A percentile compares a stretch with the other conserved stretches of the same genome.
Conservation (phyloP, 2,888 invertebrate genomes). For the Dyspetes luteomarginatus region DNA sequence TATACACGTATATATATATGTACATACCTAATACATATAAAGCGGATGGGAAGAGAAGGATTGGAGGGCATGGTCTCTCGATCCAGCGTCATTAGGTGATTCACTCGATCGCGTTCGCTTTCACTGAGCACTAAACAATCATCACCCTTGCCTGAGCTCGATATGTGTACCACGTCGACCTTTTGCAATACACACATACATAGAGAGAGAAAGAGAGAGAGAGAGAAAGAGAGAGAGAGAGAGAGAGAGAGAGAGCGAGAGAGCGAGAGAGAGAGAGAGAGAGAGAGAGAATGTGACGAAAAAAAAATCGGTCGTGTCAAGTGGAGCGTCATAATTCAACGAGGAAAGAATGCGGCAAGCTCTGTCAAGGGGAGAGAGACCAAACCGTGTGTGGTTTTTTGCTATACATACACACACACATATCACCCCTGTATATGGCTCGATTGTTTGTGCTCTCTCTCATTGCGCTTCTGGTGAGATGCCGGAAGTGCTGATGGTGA, state of each 20-base stretch:
- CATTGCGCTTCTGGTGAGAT: constrained; percentile 30
- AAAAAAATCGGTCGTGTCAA: constrained; percentile 38
- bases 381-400: background rate
- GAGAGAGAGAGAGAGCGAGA: constrained; percentile 13
- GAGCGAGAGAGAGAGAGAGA: background rate
- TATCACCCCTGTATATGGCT: background rate
- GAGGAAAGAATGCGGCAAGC: constrained; percentile 38
- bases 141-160: constrained; percentile 47
- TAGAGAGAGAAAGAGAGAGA: constrained; percentile 35
- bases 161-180: constrained; percentile 39
- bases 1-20: background rate
- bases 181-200: too few species aligned
- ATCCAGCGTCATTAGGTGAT: constrained; percentile 53
- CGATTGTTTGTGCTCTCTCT: constrained; percentile 16
- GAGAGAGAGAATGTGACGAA: background rate
- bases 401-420: background rate
- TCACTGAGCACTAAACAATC: constrained; percentile 57
- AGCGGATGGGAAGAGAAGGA: constrained; percentile 32
- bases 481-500: constrained; percentile 38
- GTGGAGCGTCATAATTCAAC: constrained; percentile 60
- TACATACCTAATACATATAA: constrained; percentile 1
- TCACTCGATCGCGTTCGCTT: constrained; percentile 54
- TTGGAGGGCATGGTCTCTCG: constrained; percentile 31
- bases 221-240: constrained; percentile 15
- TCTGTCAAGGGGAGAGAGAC: constrained; percentile 14